Evolutionary conservation across 2,797 vertebrate genomes (phyloP), one percentile per base, ranked within the genome.

Genomic region (Pangasius macronema): DNA sequence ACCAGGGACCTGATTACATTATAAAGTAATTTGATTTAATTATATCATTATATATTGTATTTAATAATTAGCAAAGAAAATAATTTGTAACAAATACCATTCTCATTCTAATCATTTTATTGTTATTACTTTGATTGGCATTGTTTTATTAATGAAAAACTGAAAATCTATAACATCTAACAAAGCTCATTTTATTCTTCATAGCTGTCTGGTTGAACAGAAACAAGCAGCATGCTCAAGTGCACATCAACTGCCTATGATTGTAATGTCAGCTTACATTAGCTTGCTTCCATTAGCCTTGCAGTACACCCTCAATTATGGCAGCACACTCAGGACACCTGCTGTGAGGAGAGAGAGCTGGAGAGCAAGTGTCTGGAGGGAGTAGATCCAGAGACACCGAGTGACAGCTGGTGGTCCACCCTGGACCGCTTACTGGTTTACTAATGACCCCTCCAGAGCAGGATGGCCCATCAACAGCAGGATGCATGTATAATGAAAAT

Each of bases 221-320:
- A 42, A 84, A 85, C 75, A 87, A 87, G 80, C 59, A 86, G 46
- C 36, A 42, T 81, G 55, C 79, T 81, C 83, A 85, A 85, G 81
- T 63, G 84, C 42, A 75, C 85, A 83, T 73, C 46, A 65, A 36
- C 57, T 72, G 79, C 57, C 22, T 55, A 85, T 87, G 91, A 89
- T 91, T 81, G 81, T 87, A 87, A 91, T 92, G 87, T 92, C 83
- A 91, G 86, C 53, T 79, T 89, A 79, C 89, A 91, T 92, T 91
- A 91, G 90, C 90, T 88, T 30, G 24, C 91, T 89, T 94, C 92
- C 94, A 96, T 95, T 95, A 95, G 93, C 91, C 89, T 91, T 72
- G 55, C 87, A 93, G 92, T 89, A 91, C 91, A 91, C 89, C 89
- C 90, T 90, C 90, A 91, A 90, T 94, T 94, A 92, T 92, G 88